Conservation (phyloP, 2,888 invertebrate genomes). For the Parascotia fuliginaria region DNA sequence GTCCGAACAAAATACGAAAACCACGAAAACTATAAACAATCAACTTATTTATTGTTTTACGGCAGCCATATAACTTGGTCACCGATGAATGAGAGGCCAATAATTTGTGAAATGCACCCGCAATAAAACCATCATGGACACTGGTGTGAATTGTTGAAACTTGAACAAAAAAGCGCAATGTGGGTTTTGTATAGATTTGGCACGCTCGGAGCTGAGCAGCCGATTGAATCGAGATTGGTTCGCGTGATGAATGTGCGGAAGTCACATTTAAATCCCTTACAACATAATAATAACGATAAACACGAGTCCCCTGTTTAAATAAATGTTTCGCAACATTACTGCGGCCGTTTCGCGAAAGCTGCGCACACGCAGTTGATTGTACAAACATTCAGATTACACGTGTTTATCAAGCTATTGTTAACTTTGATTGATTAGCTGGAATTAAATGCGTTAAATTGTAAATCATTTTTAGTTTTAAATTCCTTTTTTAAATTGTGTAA, state of each 20-base stretch:
- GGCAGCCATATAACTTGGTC: slow-evolving; percentile 76
- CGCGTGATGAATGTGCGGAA: slow-evolving; percentile 77
- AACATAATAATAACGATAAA: slow-evolving; percentile 81
- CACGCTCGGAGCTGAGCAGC: slow-evolving; percentile 62
- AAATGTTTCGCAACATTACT: slow-evolving; percentile 78
- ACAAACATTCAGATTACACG: slow-evolving; percentile 66
- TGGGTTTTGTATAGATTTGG: slow-evolving; percentile 68
- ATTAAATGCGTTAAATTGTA: slow-evolving; percentile 12
- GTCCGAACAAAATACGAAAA: slow-evolving; percentile 59
- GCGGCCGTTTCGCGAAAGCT: slow-evolving; percentile 73
- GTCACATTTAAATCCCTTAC: slow-evolving; percentile 74
- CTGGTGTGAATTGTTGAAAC: slow-evolving; percentile 37
- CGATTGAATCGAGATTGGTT: slow-evolving; percentile 56
- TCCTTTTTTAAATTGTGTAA: too few species aligned
- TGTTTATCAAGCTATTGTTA: slow-evolving; percentile 72
- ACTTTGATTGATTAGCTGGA: slow-evolving; percentile 66
- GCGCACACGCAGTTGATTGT: slow-evolving; percentile 65
- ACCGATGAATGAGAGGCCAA: slow-evolving; percentile 66
- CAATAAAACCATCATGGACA: slow-evolving; percentile 81
- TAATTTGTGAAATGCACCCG: slow-evolving; percentile 73
- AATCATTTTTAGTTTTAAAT: not conserved
- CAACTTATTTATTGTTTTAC: slow-evolving; percentile 82
- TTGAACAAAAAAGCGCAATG: slow-evolving; percentile 59
- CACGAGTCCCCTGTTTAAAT: slow-evolving; percentile 76
- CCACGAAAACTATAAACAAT: slow-evolving; percentile 77